Evolutionary conservation across 1,140 invertebrate genomes (phyloP), one percentile per base, ranked within the genome.

Genomic region (Drosophila arizonae): DNA sequence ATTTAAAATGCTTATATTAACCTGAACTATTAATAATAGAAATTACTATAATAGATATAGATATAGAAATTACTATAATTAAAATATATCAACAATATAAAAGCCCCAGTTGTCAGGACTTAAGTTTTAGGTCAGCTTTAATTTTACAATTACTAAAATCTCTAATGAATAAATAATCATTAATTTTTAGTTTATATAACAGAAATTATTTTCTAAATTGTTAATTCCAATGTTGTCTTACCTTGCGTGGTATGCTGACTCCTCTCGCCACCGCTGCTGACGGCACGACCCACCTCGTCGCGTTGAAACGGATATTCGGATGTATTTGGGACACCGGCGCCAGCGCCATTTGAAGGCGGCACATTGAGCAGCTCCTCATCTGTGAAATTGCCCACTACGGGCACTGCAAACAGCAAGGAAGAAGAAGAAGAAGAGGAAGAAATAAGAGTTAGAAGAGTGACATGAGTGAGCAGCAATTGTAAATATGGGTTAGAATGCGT

Each of bases 321-420:
- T 74, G 90, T 93, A 77, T 93, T 93, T 88, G 92, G 93, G 50
- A 87, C 69, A 76, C 39, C 77, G 51, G 28, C 50, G 51, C 36
- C 33, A 33, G 6, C 36, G 36, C 73, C 81, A 54, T 76, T 79
- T 6, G 56, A 33, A 45, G 79, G 75, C 61, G 73, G 81, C 75
- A 78, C 76, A 70, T 79, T 77, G 63, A 77, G 77, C 51, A 93
- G 92, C 65, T 94, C 93, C 65, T 95, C 95, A 60, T 94, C 94
- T 24, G 94, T 95, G 88, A 95, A 95, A 93, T 96, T 96, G 70
- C 94, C 95, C 66, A 93, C 92, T 24, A 94, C 94, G 67, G 94
- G 92, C 66, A 94, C 95, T 95, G 93, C 41, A 64, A 73, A 52
- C 21, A 61, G 21, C 50, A 57, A 15, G 28, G 55, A 39, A 56